Conservation (phyloP, 2,113 vertebrate genomes). For the Crypturellus undulatus region DNA sequence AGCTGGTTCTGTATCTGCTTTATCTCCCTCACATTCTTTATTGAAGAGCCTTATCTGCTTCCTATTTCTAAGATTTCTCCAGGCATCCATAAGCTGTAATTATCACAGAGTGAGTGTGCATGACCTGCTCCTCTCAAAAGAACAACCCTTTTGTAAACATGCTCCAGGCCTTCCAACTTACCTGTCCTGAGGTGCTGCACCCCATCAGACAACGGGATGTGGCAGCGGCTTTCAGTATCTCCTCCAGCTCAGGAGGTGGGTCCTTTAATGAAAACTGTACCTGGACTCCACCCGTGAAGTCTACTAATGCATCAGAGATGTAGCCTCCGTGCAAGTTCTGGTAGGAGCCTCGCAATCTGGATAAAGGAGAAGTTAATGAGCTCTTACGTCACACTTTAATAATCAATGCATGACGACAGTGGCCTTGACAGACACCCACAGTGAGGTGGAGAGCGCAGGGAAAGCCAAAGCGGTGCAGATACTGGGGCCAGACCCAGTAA, state of each 20-base stretch:
- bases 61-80: background rate
- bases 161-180: slow-evolving; percentile 48
- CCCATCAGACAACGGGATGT: slow-evolving; percentile 80
- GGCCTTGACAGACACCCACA: background rate
- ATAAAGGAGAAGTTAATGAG: background rate
- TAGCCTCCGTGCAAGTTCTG: slow-evolving; percentile 82
- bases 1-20: background rate
- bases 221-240: slow-evolving; percentile 78
- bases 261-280: slow-evolving; percentile 68
- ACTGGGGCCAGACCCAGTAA: background rate
- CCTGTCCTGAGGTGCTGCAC: slow-evolving; percentile 79
- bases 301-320: slow-evolving; percentile 87
- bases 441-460: rapidly evolving
- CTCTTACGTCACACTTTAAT: background rate
- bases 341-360: slow-evolving; percentile 90
- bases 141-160: background rate
- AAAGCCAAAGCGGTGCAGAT: background rate
- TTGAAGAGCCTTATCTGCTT: background rate
- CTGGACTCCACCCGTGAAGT: slow-evolving; percentile 91
- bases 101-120: background rate
- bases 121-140: background rate
- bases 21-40: background rate
- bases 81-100: background rate
- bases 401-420: background rate
- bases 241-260: slow-evolving; percentile 70